Conservation (phyloP, 2,113 vertebrate species). For the Nycticebus coucang region DNA sequence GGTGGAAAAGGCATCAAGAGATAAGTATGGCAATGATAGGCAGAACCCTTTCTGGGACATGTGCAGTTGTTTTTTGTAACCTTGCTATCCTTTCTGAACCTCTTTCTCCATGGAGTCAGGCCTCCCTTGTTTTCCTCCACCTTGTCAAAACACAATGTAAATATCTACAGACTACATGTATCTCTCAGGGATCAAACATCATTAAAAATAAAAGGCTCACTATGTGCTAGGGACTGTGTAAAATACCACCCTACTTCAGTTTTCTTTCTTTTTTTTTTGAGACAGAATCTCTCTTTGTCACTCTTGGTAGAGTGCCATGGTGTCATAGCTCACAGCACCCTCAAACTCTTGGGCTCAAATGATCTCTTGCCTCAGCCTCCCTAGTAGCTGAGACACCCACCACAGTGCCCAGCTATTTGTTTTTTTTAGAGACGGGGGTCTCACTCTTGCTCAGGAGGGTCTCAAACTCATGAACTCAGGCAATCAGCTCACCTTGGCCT, state of each 20-base stretch:
- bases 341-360: no score
- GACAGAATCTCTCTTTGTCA: no score
- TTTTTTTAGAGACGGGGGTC: no score
- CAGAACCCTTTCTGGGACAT: neutral
- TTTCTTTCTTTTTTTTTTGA: no score
- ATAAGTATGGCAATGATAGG: fast-evolving
- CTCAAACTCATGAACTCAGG: no score
- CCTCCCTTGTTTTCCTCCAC: neutral
- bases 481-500: no score
- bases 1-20: neutral
- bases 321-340: no score
- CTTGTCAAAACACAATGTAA: constrained; percentile 1
- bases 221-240: neutral
- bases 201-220: neutral
- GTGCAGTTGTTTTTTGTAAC: neutral
- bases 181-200: neutral
- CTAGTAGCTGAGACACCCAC: no score
- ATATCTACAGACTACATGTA: neutral
- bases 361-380: no score
- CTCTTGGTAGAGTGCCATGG: no score
- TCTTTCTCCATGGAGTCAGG: neutral
- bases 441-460: no score
- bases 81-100: neutral
- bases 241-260: neutral
- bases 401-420: no score